Evolutionary conservation across 2,797 vertebrate species (phyloP), one percentile per base, ranked within the genome.

Genomic region (Gallirallus australis): DNA sequence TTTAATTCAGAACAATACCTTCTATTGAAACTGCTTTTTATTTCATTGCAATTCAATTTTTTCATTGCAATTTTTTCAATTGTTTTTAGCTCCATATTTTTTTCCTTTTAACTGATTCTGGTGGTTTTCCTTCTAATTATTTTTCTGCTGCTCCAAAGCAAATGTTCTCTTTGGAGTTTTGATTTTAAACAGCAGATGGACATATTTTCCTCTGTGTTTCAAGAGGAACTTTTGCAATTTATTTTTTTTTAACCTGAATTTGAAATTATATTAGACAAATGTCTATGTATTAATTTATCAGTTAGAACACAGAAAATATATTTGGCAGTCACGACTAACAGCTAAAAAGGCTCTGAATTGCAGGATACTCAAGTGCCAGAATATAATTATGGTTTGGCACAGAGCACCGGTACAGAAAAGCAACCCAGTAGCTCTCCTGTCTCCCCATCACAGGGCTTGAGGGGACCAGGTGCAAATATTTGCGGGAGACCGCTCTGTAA

Each of bases 161-260:
- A 94, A 83, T 85, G 65, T 90, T 91, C 76, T 82, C 57, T 86
- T 86, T 89, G 71, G 66, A 94, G 50, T 91, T 95, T 64, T 79
- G 47, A 82, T 80, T 90, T 97, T 70, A 72, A 95, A 72, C n/a
- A 91, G 54, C 65, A 90, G 77, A 90, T 94, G 66, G 50, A 40
- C 65, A 24, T 68, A 20, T 77, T 86, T 70, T 27, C 39, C 33
- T 82, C 59, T 31, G 4, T 89, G 33, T 69, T 89, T 93, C 37
- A 75, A 78, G 53, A 80, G 19, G 21, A 37, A 72, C 18, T 39
- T 86, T 20, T 75, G 48, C 11, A 50, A 8, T 30, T 7, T 48
- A 11, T 48, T 40, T 80, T 69, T 77, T 72, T 35, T 56, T 3
- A 78, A 73, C 28, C 66, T 56, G n/a, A 76, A n/a, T 92, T 89